A percentile compares a stretch with the other conserved stretches of the same genome.
Conservation (phyloP, 2,797 vertebrate genomes). For the Serranus cabrilla region DNA sequence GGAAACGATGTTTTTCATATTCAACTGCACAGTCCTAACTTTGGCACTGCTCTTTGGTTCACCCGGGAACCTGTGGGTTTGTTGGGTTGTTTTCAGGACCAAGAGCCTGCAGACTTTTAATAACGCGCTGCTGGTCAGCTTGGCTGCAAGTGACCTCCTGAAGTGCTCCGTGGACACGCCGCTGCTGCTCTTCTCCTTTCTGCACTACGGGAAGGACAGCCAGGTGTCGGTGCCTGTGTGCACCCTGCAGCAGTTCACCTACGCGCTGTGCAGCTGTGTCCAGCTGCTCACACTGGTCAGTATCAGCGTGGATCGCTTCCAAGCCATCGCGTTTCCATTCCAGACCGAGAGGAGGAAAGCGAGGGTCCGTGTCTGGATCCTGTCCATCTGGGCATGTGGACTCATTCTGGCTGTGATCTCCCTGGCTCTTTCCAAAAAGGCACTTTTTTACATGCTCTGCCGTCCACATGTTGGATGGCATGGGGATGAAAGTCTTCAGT, state of each 20-base stretch:
- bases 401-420: slow-evolving; percentile 64
- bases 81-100: slow-evolving; percentile 72
- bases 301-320: slow-evolving; percentile 80
- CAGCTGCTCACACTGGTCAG: slow-evolving; percentile 80
- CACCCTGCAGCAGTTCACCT: slow-evolving; percentile 77
- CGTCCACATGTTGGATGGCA: slow-evolving; percentile 1
- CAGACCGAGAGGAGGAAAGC: slow-evolving; percentile 57
- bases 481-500: neutral
- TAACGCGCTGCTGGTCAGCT: slow-evolving; percentile 74
- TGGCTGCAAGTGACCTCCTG: slow-evolving; percentile 75
- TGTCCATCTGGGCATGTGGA: slow-evolving; percentile 69
- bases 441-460: slow-evolving; percentile 68
- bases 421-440: slow-evolving; percentile 53
- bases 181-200: slow-evolving; percentile 67
- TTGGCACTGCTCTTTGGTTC: slow-evolving; percentile 63
- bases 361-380: slow-evolving; percentile 69
- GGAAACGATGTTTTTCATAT: slow-evolving; percentile 39
- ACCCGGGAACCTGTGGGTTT: slow-evolving; percentile 75
- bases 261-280: slow-evolving; percentile 77
- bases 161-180: slow-evolving; percentile 77
- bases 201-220: slow-evolving; percentile 12
- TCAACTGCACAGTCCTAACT: slow-evolving; percentile 67
- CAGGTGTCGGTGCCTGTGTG: slow-evolving; percentile 51
- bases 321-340: slow-evolving; percentile 76
- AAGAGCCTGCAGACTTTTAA: slow-evolving; percentile 72